Percentiles rank a stretch among this genome's conserved stretches.
These are phyloP conservation scores for Lutraria lutraria DNA, from an alignment of 2,888 invertebrate genomes.

Conservation along the genomic window DNA sequence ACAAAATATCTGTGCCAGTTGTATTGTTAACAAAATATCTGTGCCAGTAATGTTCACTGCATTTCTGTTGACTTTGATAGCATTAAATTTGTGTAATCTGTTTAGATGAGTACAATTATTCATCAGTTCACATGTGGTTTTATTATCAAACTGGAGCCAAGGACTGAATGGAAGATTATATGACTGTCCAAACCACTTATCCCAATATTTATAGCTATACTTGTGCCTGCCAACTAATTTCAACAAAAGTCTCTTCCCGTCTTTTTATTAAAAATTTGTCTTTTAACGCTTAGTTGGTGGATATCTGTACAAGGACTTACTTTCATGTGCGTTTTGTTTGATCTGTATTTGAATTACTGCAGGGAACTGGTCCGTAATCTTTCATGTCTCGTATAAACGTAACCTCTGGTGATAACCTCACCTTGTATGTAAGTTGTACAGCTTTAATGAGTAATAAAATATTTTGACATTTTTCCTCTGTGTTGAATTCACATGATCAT, in stretches of 20 bases:
- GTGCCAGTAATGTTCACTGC: too few species aligned
- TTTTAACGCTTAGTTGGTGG: constrained; percentile 41
- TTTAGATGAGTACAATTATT: neutral
- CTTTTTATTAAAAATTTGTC: constrained; percentile 23
- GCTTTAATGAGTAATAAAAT: neutral
- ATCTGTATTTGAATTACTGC: constrained; percentile 59
- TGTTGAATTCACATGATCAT: too few species aligned
- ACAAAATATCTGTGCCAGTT: too few species aligned
- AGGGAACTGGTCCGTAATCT: constrained; percentile 44
- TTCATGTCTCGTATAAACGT: constrained; percentile 42
- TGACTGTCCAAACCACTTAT: neutral
- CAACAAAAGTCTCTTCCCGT: constrained; percentile 9
- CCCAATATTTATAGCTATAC: neutral
- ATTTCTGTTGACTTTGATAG: too few species aligned
- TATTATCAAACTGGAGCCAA: neutral
- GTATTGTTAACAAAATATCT: too few species aligned
- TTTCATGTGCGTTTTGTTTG: constrained; percentile 48
- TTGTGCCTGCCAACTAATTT: constrained; percentile 31
- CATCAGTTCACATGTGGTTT: neutral
- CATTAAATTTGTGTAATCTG: too few species aligned
- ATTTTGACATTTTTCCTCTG: neutral
- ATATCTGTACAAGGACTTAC: constrained; percentile 48
- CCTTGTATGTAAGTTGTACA: neutral
- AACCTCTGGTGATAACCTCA: constrained; percentile 42
- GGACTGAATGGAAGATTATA: constrained; percentile 11